Percentiles rank a stretch among this genome's conserved stretches.
These are phyloP conservation scores for Calliphora vicina DNA, from an alignment of 1,140 invertebrate species.

Conservation along the genomic window DNA sequence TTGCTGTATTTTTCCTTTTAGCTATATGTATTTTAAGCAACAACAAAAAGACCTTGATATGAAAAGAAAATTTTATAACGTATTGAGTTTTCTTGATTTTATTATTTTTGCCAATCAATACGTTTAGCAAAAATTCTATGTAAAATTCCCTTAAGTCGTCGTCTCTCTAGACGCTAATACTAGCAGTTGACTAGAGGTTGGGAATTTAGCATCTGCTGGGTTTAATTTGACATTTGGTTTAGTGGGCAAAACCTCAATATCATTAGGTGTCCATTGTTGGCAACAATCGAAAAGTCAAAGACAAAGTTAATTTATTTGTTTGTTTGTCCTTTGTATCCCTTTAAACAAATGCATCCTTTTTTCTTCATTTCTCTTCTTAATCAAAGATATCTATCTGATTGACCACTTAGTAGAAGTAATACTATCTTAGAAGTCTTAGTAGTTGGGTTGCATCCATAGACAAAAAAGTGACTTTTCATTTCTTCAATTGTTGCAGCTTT, in stretches of 20 bases:
- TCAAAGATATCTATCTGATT: slow-evolving; percentile 8
- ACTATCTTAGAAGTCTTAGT: too few relatives aligned
- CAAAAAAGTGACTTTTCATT: slow-evolving; percentile 7
- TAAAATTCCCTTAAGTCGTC: not conserved
- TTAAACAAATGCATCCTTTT: not conserved
- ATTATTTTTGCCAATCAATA: not conserved
- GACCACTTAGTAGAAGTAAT: not conserved
- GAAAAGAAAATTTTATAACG: not conserved
- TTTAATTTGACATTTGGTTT: slow-evolving; percentile 17
- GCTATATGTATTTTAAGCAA: not conserved
- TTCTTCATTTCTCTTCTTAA: not conserved
- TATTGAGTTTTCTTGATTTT: not conserved
- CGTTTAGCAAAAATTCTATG: not conserved
- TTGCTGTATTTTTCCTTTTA: not conserved
- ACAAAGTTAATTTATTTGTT: slow-evolving; percentile 28
- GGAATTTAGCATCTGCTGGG: slow-evolving; percentile 10
- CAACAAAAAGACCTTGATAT: not conserved
- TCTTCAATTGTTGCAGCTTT: slow-evolving; percentile 21
- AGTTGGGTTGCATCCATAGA: not conserved
- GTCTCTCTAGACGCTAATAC: not conserved
- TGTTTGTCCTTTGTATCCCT: not conserved
- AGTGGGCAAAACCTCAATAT: slow-evolving; percentile 26
- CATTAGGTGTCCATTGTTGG: slow-evolving; percentile 24
- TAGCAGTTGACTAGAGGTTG: not conserved
- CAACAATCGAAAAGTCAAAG: not conserved